Evolutionary conservation across 2,797 vertebrate species (phyloP), one percentile per base, ranked within the genome.

Genomic region (Parotocinclus haroldoi): DNA sequence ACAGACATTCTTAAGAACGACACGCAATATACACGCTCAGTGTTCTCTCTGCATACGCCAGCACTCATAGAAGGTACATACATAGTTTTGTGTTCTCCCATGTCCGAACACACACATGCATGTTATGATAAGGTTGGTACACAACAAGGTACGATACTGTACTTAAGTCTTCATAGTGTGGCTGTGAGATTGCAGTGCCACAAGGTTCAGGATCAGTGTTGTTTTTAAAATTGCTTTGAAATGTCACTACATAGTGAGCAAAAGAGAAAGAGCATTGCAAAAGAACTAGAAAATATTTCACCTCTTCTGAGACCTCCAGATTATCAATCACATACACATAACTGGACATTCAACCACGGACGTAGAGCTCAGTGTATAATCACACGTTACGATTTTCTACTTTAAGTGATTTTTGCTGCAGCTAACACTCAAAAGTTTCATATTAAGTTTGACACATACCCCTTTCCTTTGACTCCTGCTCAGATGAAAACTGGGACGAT

Each of bases 401-500:
- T 27, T 27, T 27, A 27, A 27, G 27, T 27, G 27, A 27, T 27
- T 27, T 27, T 27, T 27, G 5, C 27, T 27, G 27, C 27, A 27
- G 27, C 27, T 27, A 27, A 27, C 27, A 27, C 27, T 27, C 27
- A 27, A 27, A 27, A 27, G 27, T 27, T 27, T 27, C 2, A 27
- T 27, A 17, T 66, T 18, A 10, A 14, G 36, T 16, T 50, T 68
- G n/a, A 58, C 40, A 63, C 68, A 68, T 64, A 62, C 40, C 27
- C 49, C 10, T 58, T 45, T 74, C 59, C 36, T 73, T 62, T 80
- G 66, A 66, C 71, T 46, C 60, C 68, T 87, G 84, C 69, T 65
- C 85, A 95, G 93, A 94, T 86, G 93, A 95, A 81, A 93, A 92
- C 86, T 94, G 93, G 93, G 91, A 92, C 67, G 92, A 93, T 63